Conservation (phyloP, 1,140 invertebrate species). For the Drosophila miranda region DNA sequence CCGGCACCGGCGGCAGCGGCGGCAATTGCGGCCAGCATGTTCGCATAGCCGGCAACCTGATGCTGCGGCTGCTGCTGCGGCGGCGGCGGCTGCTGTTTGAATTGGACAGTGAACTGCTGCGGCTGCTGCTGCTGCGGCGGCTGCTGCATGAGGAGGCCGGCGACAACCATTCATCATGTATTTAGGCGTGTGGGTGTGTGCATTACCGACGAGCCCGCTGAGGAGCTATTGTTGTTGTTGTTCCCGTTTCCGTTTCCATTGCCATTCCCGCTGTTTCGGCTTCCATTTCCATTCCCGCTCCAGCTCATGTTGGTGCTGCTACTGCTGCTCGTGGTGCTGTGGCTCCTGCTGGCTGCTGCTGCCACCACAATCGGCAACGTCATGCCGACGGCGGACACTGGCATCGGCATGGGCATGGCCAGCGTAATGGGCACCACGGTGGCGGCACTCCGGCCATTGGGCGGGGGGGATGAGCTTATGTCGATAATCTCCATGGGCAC, state of each 20-base stretch:
- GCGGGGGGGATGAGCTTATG: slow-evolving; percentile 61
- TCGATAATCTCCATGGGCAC: slow-evolving; percentile 54
- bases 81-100: not conserved
- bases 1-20: slow-evolving; percentile 3
- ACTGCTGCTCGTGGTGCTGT: slow-evolving; percentile 5
- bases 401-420: slow-evolving; percentile 42
- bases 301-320: slow-evolving; percentile 30
- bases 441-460: slow-evolving; percentile 48
- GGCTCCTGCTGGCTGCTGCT: too few species aligned
- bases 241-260: not conserved
- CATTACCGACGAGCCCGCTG: slow-evolving; percentile 75
- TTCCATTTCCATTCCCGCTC: slow-evolving; percentile 7
- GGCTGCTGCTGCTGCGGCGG: slow-evolving; percentile 50
- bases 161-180: slow-evolving; percentile 81
- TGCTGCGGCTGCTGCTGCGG: slow-evolving; percentile 44
- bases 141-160: slow-evolving; percentile 75
- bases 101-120: slow-evolving; percentile 4
- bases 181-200: slow-evolving; percentile 76
- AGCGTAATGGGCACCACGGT: slow-evolving; percentile 21
- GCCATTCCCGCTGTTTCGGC: not conserved
- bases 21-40: slow-evolving; percentile 73
- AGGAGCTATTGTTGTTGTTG: slow-evolving; percentile 57
- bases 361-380: slow-evolving; percentile 1
- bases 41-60: slow-evolving; percentile 62
- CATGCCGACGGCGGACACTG: slow-evolving; percentile 21